phyloP scores from a whole-genome alignment of 2,888 invertebrate genomes.

The Stegophylla sp. region DNA sequence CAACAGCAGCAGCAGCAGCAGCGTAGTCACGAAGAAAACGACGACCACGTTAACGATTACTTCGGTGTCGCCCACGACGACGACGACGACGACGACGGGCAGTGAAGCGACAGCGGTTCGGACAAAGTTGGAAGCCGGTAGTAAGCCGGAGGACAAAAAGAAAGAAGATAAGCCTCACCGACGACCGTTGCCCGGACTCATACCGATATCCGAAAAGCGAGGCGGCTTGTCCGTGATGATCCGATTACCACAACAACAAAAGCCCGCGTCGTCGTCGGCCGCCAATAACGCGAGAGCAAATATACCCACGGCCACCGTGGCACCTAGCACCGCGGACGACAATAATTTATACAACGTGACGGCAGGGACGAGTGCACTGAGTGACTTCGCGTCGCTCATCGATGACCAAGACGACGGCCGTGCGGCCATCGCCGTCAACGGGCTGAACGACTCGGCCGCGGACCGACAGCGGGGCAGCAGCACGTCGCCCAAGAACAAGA shows the following conservation, averaged over 20 bases:
- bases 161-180: not conserved
- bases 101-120: too few species aligned
- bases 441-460: not conserved
- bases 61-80: conserved; percentile 65
- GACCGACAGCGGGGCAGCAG: conserved; percentile 57
- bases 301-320: too few species aligned
- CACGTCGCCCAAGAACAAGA: conserved; percentile 70
- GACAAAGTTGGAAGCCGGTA: too few species aligned
- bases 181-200: conserved; percentile 34
- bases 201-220: conserved; percentile 13
- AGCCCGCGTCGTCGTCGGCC: not conserved
- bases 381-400: conserved; percentile 69
- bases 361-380: conserved; percentile 66
- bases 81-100: too few species aligned
- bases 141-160: not conserved
- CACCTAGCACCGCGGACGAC: conserved; percentile 66
- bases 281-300: not conserved
- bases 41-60: not conserved
- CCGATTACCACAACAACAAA: not conserved
- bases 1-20: not conserved
- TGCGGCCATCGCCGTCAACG: not conserved
- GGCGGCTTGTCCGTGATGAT: not conserved
- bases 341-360: conserved; percentile 67
- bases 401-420: conserved; percentile 60
- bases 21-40: not conserved